Percentiles rank a stretch among this genome's conserved stretches.
These are phyloP conservation scores for Fissipunctia ypsillon DNA, from an alignment of 2,888 invertebrate species.

Conservation along the genomic window DNA sequence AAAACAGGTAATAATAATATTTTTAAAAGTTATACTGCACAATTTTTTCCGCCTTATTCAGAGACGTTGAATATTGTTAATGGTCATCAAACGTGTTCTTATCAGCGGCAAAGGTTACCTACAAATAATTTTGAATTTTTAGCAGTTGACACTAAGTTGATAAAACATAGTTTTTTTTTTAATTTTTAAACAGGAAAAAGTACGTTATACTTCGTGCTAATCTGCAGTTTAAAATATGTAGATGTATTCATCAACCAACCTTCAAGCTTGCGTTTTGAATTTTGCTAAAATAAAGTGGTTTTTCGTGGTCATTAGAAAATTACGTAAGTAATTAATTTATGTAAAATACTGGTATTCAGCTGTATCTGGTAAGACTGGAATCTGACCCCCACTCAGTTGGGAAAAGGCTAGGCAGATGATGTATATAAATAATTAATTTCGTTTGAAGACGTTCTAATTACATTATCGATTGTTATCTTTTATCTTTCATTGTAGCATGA, in stretches of 20 bases:
- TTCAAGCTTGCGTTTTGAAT: not conserved
- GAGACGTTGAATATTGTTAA: not conserved
- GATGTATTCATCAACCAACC: not conserved
- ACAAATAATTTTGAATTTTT: not conserved
- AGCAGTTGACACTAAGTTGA: not conserved
- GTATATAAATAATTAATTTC: not conserved
- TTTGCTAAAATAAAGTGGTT: not conserved
- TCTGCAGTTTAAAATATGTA: not conserved
- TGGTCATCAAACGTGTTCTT: not conserved
- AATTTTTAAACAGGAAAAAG: not conserved
- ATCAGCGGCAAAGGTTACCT: not conserved
- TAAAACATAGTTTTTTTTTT: not conserved
- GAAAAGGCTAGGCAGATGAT: not conserved
- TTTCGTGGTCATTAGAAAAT: not conserved
- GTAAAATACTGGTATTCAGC: not conserved
- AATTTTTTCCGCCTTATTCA: not conserved
- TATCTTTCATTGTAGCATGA: conserved; percentile 4
- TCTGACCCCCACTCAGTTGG: not conserved
- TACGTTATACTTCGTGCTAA: not conserved
- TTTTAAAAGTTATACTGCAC: not conserved
- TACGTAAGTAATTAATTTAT: not conserved
- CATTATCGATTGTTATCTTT: conserved; percentile 24
- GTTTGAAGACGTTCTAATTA: not conserved
- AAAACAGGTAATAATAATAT: no score
- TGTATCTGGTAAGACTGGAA: no score